Evolutionary conservation across 1,140 invertebrate species (phyloP).

Genomic region (Aricia agestis): DNA sequence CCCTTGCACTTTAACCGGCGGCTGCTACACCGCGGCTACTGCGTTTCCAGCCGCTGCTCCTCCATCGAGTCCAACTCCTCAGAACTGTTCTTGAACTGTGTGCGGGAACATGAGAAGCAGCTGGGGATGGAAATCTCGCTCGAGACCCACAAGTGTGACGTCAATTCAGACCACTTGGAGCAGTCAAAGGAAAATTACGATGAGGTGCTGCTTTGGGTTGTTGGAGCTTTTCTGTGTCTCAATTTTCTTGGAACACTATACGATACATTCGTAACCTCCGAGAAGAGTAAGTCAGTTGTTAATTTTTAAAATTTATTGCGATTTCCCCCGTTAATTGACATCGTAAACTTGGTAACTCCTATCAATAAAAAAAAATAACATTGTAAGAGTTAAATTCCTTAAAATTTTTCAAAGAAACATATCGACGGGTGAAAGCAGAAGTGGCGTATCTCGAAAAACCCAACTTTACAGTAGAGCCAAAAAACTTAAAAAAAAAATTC

Average conservation of each 20-base stretch:
- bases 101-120: background rate
- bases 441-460: no score
- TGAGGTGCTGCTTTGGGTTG: background rate
- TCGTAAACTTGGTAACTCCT: no score
- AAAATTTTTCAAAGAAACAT: no score
- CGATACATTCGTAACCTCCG: background rate
- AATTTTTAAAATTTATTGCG: no score
- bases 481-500: no score
- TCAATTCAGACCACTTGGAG: background rate
- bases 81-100: conserved; percentile 29
- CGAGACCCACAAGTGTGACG: background rate
- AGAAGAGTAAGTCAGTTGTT: background rate
- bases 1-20: conserved; percentile 33
- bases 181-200: background rate
- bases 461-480: no score
- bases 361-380: no score
- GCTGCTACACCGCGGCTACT: conserved; percentile 35
- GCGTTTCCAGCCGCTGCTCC: conserved; percentile 21
- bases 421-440: no score
- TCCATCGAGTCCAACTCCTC: conserved; percentile 17
- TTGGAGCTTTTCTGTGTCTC: background rate
- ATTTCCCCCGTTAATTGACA: no score
- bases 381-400: no score
- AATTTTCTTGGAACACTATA: background rate
- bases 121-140: background rate